Evolutionary conservation across 2,888 invertebrate species (phyloP).

Genomic region (Blastobasis lacticolella): DNA sequence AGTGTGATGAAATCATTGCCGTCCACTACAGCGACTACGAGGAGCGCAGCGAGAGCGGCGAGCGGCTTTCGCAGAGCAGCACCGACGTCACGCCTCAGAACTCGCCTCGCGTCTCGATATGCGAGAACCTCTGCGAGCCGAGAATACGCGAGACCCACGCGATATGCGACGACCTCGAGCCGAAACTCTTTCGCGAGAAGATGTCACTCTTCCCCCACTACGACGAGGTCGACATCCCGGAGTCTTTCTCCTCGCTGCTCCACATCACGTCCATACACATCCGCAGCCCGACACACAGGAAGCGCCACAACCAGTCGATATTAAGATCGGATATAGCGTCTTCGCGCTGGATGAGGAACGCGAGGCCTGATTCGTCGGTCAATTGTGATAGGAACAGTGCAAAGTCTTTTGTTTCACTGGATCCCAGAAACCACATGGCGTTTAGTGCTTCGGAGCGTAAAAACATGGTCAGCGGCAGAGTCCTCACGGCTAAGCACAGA

Average conservation of each 20-base stretch:
- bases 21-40: slow-evolving; percentile 63
- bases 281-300: slow-evolving; percentile 46
- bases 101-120: slow-evolving; percentile 46
- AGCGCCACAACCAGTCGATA: slow-evolving; percentile 50
- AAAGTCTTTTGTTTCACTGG: slow-evolving; percentile 62
- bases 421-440: slow-evolving; percentile 43
- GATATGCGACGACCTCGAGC: slow-evolving; percentile 21
- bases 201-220: slow-evolving; percentile 34
- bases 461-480: slow-evolving; percentile 38
- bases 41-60: slow-evolving; percentile 60
- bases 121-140: slow-evolving; percentile 38
- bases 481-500: slow-evolving; percentile 54
- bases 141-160: slow-evolving; percentile 28
- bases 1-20: slow-evolving; percentile 61
- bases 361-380: slow-evolving; percentile 55
- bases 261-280: slow-evolving; percentile 65
- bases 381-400: slow-evolving; percentile 64
- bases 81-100: slow-evolving; percentile 63
- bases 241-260: slow-evolving; percentile 55
- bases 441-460: slow-evolving; percentile 48
- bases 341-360: slow-evolving; percentile 61
- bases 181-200: slow-evolving; percentile 38
- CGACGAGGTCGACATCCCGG: slow-evolving; percentile 41
- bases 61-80: slow-evolving; percentile 59
- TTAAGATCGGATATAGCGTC: slow-evolving; percentile 63